phyloP scores from a whole-genome alignment of 2,113 vertebrate species.

The Xyliphius kryptos region DNA sequence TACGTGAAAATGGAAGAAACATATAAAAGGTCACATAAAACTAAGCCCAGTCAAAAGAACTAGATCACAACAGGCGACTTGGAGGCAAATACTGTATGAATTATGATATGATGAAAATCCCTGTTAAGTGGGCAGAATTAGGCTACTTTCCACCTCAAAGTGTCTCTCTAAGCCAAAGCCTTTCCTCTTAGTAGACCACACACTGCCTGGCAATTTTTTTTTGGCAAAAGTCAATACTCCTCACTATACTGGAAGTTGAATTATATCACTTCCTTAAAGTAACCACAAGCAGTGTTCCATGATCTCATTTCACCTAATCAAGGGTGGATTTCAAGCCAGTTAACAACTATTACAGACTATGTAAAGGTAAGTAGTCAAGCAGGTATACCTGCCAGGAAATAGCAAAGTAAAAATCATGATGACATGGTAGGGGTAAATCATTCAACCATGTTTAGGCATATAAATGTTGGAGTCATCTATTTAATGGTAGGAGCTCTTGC shows the following conservation, averaged over 20 bases:
- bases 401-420: constrained; percentile 15
- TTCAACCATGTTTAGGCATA: constrained; percentile 4
- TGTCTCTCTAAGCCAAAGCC: constrained; percentile 25
- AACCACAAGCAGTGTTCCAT: constrained; percentile 32
- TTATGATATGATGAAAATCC: constrained; percentile 16
- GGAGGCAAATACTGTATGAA: not conserved
- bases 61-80: constrained; percentile 1
- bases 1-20: constrained; percentile 3
- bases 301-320: constrained; percentile 32
- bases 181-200: constrained; percentile 39
- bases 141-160: constrained; percentile 32
- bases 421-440: constrained; percentile 13
- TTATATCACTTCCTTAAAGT: constrained; percentile 27
- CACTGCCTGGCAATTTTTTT: constrained; percentile 27
- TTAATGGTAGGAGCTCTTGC: constrained; percentile 10
- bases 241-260: constrained; percentile 29
- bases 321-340: constrained; percentile 20
- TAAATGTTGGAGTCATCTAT: constrained; percentile 21
- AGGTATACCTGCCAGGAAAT: constrained; percentile 26
- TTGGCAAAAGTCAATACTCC: constrained; percentile 29
- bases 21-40: not conserved
- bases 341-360: constrained; percentile 15
- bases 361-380: constrained; percentile 6
- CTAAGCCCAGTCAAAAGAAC: not conserved
- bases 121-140: constrained; percentile 21